Percentiles rank a stretch among this genome's conserved stretches.
phyloP scores from a whole-genome alignment of 2,888 invertebrate species.

The Diplazon laetatorius region DNA sequence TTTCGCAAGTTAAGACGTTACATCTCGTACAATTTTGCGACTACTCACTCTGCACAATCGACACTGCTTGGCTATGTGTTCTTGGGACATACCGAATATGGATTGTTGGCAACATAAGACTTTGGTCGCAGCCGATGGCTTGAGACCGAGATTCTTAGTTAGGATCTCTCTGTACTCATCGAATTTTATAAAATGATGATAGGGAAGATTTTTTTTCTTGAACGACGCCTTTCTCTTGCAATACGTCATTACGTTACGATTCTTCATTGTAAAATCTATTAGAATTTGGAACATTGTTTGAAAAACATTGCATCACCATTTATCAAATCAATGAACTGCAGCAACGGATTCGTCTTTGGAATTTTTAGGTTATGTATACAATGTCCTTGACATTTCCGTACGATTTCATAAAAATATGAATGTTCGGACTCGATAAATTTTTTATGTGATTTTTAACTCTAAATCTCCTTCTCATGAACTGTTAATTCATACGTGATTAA shows the following conservation, averaged over 20 bases:
- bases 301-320: conserved; percentile 19
- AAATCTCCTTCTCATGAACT: not conserved
- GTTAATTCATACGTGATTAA: not conserved
- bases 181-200: conserved; percentile 3
- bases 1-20: not conserved
- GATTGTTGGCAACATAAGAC: not conserved
- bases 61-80: conserved; percentile 31
- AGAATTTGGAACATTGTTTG: conserved; percentile 45
- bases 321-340: not conserved
- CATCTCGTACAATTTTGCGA: not conserved
- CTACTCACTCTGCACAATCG: conserved; percentile 59
- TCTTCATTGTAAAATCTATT: not conserved
- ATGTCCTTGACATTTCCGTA: not conserved
- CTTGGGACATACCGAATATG: conserved; percentile 44
- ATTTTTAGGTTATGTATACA: conserved; percentile 28
- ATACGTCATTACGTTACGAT: not conserved
- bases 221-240: not conserved
- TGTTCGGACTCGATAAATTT: not conserved
- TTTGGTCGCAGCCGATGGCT: not conserved
- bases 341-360: not conserved
- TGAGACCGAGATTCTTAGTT: not conserved
- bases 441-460: too few species aligned
- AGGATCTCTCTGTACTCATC: conserved; percentile 21
- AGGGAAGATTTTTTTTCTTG: not conserved
- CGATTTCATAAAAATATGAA: not conserved